These are phyloP conservation scores for Hetaerina titia DNA, from an alignment of 2,888 invertebrate genomes.

Conservation along the genomic window DNA sequence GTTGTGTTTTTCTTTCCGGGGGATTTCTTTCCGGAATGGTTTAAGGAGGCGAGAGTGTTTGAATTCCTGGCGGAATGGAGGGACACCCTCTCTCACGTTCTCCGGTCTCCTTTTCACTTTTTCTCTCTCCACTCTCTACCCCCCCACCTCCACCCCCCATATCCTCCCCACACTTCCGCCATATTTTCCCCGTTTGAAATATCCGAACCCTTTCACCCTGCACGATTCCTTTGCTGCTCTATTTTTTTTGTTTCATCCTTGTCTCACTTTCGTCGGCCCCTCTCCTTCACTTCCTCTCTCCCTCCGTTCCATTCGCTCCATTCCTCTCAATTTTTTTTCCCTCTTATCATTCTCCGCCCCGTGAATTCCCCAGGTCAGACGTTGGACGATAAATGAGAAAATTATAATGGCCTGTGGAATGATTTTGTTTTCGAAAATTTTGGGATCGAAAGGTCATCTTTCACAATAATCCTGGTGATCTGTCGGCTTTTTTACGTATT, in stretches of 20 bases:
- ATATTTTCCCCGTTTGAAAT: background rate
- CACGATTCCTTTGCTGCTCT: background rate
- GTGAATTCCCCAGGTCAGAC: background rate
- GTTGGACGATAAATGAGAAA: background rate
- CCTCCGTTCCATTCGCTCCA: background rate
- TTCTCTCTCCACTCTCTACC: background rate
- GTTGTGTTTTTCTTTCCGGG: background rate
- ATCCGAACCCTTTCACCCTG: background rate
- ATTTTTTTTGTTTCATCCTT: background rate
- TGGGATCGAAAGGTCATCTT: background rate
- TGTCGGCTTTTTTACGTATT: background rate
- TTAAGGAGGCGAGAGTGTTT: constrained; percentile 19
- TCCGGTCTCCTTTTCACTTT: constrained; percentile 12
- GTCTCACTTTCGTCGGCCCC: background rate
- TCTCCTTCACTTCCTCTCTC: too few species aligned
- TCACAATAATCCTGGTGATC: background rate
- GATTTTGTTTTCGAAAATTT: background rate
- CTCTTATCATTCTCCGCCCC: background rate
- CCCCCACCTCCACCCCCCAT: background rate
- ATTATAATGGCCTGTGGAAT: background rate
- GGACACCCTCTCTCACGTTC: background rate
- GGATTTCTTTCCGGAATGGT: constrained; percentile 9
- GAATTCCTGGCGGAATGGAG: constrained; percentile 10
- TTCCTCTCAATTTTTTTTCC: background rate
- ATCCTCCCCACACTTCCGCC: background rate